Base-by-base conservation (phyloP, 64 coral and sea anemone species). In the Cladopsammia gracilis region DNA sequence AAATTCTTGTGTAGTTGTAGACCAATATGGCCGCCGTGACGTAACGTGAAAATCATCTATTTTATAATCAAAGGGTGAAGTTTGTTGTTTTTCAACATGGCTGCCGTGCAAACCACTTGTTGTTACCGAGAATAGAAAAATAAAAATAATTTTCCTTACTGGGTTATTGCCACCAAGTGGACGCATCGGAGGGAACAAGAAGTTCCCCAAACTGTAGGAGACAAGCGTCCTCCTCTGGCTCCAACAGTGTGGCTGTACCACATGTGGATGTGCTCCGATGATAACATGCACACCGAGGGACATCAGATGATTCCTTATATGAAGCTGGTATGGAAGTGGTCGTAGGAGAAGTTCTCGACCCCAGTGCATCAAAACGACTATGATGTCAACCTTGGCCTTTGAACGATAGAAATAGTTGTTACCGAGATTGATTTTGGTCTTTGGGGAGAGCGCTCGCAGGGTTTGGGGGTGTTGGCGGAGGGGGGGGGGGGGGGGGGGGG, bases 361-460 rank as follows among this genome's bases (percentile, higher is more conserved):
- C 42, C 64, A 86, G 62, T 86, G 83, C 83, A 86, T 86, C 5
- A 64, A 59, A n/a, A 49, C 83, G 19, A 86, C 65, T 48, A 86
- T 65, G 25, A 86, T 48, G 62, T 70, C 83, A 14, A 68, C 83
- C 18, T 86, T 86, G 19, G 10, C 83, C 83, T 86, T 44, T 10
- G 70, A 70, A 34, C 34, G 34, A 34, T 34, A 34, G 2, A 34
- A 34, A 34, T 34, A 34, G 34, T 34, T 34, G 34, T 34, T 34
- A n/a, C n/a, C n/a, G n/a, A n/a, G n/a, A n/a, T n/a, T n/a, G n/a
- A n/a, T n/a, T n/a, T n/a, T n/a, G n/a, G n/a, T n/a, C n/a, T n/a
- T n/a, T n/a, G n/a, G n/a, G n/a, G n/a, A n/a, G n/a, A n/a, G n/a
- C n/a, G n/a, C n/a, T n/a, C n/a, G n/a, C n/a, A n/a, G n/a, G n/a